Conservation (phyloP, 2,113 vertebrate species). For the Suncus etruscus region DNA sequence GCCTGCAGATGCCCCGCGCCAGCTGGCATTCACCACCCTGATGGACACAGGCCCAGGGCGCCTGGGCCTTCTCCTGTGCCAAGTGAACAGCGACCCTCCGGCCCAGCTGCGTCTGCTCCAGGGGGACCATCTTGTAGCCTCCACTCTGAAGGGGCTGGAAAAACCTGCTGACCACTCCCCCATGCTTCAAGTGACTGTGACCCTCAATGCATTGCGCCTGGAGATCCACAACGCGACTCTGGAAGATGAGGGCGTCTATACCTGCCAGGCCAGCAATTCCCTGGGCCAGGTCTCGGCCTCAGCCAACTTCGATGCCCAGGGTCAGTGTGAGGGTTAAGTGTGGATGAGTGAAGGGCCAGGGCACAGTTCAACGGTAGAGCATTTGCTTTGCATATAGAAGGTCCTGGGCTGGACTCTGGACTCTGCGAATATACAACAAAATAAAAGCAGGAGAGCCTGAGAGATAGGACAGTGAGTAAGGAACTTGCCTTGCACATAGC, state of each 20-base stretch:
- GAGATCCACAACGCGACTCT: slow-evolving; percentile 70
- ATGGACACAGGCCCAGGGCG: slow-evolving; percentile 70
- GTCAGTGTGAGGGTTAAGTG: slow-evolving; percentile 71
- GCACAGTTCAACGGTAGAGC: too few species aligned
- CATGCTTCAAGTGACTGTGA: slow-evolving; percentile 49
- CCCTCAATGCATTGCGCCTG: slow-evolving; percentile 79
- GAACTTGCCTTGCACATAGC: too few species aligned
- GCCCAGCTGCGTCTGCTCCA: slow-evolving; percentile 81
- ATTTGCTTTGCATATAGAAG: too few species aligned
- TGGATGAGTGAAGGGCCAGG: too few species aligned
- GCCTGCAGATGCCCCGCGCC: slow-evolving; percentile 82
- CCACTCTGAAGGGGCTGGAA: slow-evolving; percentile 35
- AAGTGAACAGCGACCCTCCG: slow-evolving; percentile 81
- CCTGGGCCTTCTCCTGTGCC: slow-evolving; percentile 83
- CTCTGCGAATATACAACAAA: too few species aligned
- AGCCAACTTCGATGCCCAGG: slow-evolving; percentile 43
- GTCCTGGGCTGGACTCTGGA: too few species aligned
- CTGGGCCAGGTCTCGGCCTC: slow-evolving; percentile 75
- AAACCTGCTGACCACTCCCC: slow-evolving; percentile 32
- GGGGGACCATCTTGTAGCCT: slow-evolving; percentile 68
- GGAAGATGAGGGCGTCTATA: slow-evolving; percentile 85
- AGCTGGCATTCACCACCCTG: slow-evolving; percentile 72
- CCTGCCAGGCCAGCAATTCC: slow-evolving; percentile 79
- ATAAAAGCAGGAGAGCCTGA: too few species aligned
- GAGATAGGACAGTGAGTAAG: too few species aligned